Conservation (phyloP, 1,140 invertebrate genomes). For the Tetraneura akinire region DNA sequence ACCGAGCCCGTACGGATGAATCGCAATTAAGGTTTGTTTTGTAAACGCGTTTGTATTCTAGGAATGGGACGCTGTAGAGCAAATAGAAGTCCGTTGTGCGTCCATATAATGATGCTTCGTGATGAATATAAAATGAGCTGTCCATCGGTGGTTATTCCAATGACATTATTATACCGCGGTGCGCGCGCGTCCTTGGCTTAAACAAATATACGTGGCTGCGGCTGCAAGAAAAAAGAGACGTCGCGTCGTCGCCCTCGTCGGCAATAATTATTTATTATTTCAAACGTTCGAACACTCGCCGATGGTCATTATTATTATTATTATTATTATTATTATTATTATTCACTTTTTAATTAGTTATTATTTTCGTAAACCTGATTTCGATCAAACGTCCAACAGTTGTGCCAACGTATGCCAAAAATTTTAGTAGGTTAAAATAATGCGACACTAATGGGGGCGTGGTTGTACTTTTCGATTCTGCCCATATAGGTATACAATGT, state of each 20-base stretch:
- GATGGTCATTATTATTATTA: no score
- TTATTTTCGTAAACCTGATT: not conserved
- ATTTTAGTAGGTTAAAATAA: slow-evolving; percentile 31
- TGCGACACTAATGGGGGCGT: slow-evolving; percentile 34
- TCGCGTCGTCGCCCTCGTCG: no score
- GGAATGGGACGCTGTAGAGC: not conserved
- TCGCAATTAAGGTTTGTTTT: slow-evolving; percentile 9
- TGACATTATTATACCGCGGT: not conserved
- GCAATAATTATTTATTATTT: not conserved
- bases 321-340: no score
- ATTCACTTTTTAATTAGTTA: slow-evolving; percentile 36
- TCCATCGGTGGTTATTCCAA: not conserved
- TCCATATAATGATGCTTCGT: slow-evolving; percentile 1
- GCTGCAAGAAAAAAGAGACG: no score
- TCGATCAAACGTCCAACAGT: slow-evolving; percentile 24
- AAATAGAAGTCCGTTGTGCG: not conserved
- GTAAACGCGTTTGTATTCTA: not conserved
- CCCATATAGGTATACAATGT: not conserved
- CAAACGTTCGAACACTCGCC: not conserved
- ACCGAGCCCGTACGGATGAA: not conserved
- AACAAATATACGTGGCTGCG: slow-evolving; percentile 4
- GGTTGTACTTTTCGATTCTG: not conserved
- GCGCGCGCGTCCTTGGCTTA: not conserved
- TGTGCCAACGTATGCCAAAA: not conserved
- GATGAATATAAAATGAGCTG: slow-evolving; percentile 22